These are phyloP conservation scores for Miniopterus natalensis DNA, from an alignment of 2,113 vertebrate species.

Conservation along the genomic window DNA sequence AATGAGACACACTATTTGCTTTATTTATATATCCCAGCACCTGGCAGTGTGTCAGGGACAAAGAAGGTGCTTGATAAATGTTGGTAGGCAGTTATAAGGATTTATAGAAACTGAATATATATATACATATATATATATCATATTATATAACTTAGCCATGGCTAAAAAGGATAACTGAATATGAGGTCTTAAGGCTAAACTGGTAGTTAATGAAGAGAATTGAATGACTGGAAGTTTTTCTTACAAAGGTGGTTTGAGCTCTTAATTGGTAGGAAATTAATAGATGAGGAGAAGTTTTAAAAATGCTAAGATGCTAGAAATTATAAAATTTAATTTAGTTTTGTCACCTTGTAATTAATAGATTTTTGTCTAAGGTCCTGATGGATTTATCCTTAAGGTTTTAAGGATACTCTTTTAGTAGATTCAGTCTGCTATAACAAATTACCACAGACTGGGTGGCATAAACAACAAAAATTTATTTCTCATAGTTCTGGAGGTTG, in stretches of 20 bases:
- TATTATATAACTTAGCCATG: neutral
- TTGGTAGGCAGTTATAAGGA: neutral
- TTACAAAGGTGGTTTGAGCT: neutral
- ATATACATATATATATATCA: neutral
- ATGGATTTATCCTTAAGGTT: neutral
- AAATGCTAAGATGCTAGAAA: neutral
- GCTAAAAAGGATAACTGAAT: neutral
- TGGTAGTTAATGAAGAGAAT: neutral
- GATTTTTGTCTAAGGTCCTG: neutral
- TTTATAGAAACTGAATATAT: neutral
- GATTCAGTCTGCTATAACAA: neutral
- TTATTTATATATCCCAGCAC: neutral
- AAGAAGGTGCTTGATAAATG: neutral
- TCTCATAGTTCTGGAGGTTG: neutral
- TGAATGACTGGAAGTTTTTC: constrained; percentile 15
- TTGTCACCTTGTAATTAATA: neutral
- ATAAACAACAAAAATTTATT: neutral
- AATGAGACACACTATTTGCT: neutral
- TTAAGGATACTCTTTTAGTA: neutral
- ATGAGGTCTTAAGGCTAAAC: neutral
- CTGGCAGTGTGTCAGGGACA: neutral
- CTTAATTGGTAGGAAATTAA: neutral
- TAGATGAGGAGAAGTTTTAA: neutral
- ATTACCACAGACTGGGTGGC: neutral
- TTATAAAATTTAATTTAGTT: constrained; percentile 2